These are phyloP conservation scores for Acipenser oxyrinchus DNA, from an alignment of 2,797 vertebrate species.

Conservation along the genomic window DNA sequence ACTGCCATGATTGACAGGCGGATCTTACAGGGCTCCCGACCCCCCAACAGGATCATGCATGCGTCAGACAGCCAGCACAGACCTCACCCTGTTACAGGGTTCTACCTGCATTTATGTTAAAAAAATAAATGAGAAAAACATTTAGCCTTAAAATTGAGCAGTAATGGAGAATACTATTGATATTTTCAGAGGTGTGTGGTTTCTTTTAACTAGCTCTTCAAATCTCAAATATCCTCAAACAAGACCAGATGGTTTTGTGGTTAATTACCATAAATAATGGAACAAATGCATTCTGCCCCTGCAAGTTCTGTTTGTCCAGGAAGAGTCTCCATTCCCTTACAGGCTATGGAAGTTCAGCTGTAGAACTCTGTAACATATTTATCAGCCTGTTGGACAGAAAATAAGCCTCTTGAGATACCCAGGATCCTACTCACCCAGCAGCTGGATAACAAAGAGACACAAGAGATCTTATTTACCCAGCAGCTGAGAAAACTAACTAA, in stretches of 20 bases:
- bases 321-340: slow-evolving; percentile 21
- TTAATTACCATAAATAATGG: slow-evolving; percentile 42
- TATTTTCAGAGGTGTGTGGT: too few relatives aligned
- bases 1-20: too few relatives aligned
- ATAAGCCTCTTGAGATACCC: slow-evolving; percentile 48
- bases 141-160: too few relatives aligned
- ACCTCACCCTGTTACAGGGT: too few relatives aligned
- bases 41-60: too few relatives aligned
- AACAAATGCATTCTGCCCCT: slow-evolving; percentile 39
- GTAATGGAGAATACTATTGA: too few relatives aligned
- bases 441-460: slow-evolving; percentile 54
- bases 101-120: too few relatives aligned
- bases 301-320: slow-evolving; percentile 24
- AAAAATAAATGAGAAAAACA: too few relatives aligned
- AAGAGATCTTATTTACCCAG: slow-evolving; percentile 66
- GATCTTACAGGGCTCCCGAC: too few relatives aligned
- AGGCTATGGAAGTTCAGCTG: slow-evolving; percentile 44
- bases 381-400: slow-evolving; percentile 39
- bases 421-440: slow-evolving; percentile 56
- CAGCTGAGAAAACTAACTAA: slow-evolving; percentile 50
- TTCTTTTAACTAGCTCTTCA: too few relatives aligned
- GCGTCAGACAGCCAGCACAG: too few relatives aligned
- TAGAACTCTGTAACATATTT: slow-evolving; percentile 41
- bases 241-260: slow-evolving; percentile 30
- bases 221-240: too few relatives aligned